These are phyloP conservation scores for Latrodectus elegans DNA, from an alignment of 2,888 invertebrate genomes.

Conservation along the genomic window DNA sequence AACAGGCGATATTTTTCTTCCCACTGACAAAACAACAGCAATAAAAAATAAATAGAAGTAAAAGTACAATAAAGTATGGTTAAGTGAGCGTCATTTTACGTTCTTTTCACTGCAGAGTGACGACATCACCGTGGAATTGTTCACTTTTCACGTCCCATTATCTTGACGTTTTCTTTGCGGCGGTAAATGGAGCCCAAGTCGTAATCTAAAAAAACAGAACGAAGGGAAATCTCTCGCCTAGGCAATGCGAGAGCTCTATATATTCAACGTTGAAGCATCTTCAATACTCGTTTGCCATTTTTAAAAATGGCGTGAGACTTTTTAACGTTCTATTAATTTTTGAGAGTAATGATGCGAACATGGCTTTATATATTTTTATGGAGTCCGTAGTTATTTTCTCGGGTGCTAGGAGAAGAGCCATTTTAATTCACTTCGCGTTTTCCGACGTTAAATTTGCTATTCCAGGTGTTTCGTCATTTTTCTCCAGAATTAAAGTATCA, in stretches of 20 bases:
- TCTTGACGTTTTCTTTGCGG: background rate
- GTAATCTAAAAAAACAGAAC: background rate
- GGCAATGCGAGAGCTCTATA: background rate
- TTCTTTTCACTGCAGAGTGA: background rate
- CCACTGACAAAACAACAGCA: background rate
- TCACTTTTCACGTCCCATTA: background rate
- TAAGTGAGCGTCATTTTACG: background rate
- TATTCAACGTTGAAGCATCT: slow-evolving; percentile 13
- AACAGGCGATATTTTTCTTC: background rate
- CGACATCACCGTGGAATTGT: background rate
- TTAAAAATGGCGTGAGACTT: background rate
- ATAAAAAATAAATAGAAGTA: background rate
- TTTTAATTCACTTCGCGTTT: background rate
- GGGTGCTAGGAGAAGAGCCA: background rate
- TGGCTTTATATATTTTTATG: background rate
- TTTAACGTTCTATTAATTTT: background rate
- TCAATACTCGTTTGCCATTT: background rate
- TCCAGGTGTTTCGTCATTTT: background rate
- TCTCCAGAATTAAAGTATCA: background rate
- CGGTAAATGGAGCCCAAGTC: background rate
- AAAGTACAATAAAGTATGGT: background rate
- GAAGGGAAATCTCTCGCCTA: background rate
- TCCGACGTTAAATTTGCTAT: background rate
- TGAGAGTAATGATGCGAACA: slow-evolving; percentile 1
- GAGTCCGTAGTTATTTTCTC: background rate